These are phyloP conservation scores for Lacanobia oleracea DNA, from an alignment of 2,888 invertebrate genomes.

Conservation along the genomic window DNA sequence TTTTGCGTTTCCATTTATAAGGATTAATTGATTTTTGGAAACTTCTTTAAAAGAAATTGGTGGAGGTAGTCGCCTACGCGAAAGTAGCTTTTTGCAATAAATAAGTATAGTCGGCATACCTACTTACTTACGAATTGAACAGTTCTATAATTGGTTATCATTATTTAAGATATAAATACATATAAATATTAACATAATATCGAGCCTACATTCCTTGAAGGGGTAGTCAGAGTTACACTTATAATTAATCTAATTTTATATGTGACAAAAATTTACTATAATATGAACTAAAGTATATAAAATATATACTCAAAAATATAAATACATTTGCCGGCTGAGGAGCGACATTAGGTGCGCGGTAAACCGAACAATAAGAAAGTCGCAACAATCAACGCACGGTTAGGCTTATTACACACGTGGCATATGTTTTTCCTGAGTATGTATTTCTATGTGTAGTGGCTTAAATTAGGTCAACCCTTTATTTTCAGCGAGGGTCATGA, in stretches of 20 bases:
- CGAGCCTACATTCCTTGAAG: neutral
- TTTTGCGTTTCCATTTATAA: constrained; percentile 9
- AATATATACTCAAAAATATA: too few relatives aligned
- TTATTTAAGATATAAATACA: too few relatives aligned
- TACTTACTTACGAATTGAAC: neutral
- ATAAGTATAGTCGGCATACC: neutral
- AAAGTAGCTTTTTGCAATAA: neutral
- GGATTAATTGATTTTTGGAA: constrained; percentile 26
- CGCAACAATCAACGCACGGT: neutral
- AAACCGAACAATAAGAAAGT: neutral
- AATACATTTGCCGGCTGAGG: neutral
- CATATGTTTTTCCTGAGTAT: neutral
- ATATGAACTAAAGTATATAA: neutral
- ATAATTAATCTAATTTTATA: neutral
- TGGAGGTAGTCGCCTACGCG: neutral
- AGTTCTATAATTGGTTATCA: neutral
- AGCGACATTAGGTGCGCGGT: neutral
- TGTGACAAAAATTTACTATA: neutral
- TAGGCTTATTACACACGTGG: constrained; percentile 10
- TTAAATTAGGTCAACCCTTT: constrained; percentile 44
- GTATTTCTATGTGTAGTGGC: neutral
- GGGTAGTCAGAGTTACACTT: neutral
- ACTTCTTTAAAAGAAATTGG: constrained; percentile 25
- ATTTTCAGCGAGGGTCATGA: constrained; percentile 17
- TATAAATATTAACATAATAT: neutral